Evolutionary conservation across 30 jellyfish, hydroid and myxozoan species (phyloP).

Genomic region (Chironex yamaguchii): DNA sequence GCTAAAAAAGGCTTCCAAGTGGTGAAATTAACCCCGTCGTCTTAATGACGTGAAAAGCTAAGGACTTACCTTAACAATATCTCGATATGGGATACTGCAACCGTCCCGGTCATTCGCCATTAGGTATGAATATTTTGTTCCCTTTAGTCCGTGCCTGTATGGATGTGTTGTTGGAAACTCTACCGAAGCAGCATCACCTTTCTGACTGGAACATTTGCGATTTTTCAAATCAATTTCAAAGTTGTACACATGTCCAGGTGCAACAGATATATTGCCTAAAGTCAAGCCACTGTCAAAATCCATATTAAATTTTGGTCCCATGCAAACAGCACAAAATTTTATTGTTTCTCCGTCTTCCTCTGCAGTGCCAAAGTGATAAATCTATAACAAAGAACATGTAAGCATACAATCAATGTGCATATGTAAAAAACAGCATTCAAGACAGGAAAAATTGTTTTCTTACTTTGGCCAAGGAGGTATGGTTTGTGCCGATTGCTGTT

Average conservation of each 20-base stretch:
- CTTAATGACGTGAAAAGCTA: background rate
- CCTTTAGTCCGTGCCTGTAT: slow-evolving; percentile 82
- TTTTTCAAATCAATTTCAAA: slow-evolving; percentile 60
- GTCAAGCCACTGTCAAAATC: slow-evolving; percentile 69
- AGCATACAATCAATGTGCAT: background rate
- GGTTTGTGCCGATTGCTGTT: no score
- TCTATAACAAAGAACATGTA: slow-evolving; percentile 9
- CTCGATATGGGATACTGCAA: slow-evolving; percentile 82
- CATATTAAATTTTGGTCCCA: slow-evolving; percentile 88
- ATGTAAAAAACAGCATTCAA: no score
- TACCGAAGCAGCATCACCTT: slow-evolving; percentile 71
- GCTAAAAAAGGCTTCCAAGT: slow-evolving; percentile 22
- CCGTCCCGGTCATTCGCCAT: slow-evolving; percentile 90
- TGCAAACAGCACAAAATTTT: slow-evolving; percentile 75
- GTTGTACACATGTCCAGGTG: slow-evolving; percentile 82
- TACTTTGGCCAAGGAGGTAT: no score
- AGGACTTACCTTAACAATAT: slow-evolving; percentile 82
- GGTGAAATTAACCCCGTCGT: background rate
- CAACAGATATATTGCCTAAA: slow-evolving; percentile 81
- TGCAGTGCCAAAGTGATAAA: slow-evolving; percentile 84
- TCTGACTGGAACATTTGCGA: slow-evolving; percentile 43
- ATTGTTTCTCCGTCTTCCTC: slow-evolving; percentile 67
- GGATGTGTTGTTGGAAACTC: slow-evolving; percentile 97
- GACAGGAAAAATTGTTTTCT: no score
- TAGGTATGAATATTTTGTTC: slow-evolving; percentile 76